Evolutionary conservation across 2,888 invertebrate species (phyloP), one percentile per base, ranked within the genome.

Genomic region (Rhorus exstirpatorius): DNA sequence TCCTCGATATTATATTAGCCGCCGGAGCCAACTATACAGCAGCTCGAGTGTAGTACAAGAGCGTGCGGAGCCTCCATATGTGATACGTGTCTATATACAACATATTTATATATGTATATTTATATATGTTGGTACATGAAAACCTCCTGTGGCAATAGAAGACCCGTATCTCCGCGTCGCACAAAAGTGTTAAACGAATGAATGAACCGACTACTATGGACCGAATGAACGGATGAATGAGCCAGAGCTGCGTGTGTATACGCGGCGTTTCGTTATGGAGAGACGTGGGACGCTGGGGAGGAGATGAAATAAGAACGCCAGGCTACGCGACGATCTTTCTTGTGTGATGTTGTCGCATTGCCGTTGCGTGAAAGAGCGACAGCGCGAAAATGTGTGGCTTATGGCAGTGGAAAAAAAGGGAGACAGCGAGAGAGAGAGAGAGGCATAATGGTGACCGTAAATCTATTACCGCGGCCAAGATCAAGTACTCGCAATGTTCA

Each of bases 181-280:
- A 91, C 91, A 92, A 91, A 92, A 92, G 91, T 92, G 90, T 91
- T 92, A 90, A 91, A 90, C 89, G 91, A 89, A 90, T 90, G 90
- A 92, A 90, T 89, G 91, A 89, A 89, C 76, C 41, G 53, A 46
- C 55, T 19, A 19, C 68, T 55, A 41, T 70, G 83, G 78, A 79
- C 79, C 81, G 86, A 88, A 89, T 86, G 86, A 87, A 74, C 83
- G 87, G 87, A 88, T 88, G 90, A 89, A 87, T 87, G 89, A 88
- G 87, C 86, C 85, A 65, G 74, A 82, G 76, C 60, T 72, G 65
- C 81, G 78, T 71, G 55, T 38, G 31, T 51, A 41, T 19, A 17
- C 75, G 55, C 60, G n/a, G 24, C 53, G n/a, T 67, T 79, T 79
- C 77, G 72, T 77, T 35, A 72, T 79, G 83, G 79, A 76, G 70